Conservation (phyloP, 2,888 invertebrate genomes). For the Callimorpha dominula region DNA sequence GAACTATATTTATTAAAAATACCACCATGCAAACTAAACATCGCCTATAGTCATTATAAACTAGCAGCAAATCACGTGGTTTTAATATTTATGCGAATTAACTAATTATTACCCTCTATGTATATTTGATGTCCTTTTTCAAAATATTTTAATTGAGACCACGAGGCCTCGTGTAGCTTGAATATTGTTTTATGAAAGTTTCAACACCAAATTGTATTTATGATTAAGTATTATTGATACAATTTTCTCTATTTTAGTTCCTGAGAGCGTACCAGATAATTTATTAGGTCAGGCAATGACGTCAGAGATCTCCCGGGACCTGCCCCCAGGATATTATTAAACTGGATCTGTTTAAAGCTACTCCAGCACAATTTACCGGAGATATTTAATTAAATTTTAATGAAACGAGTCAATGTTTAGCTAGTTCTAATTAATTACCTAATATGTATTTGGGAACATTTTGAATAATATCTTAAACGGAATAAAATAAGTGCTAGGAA, state of each 20-base stretch:
- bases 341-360: constrained; percentile 2
- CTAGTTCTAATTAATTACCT: background rate
- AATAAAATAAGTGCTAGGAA: background rate
- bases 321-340: constrained; percentile 9
- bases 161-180: background rate
- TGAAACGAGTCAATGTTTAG: background rate
- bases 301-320: constrained; percentile 13
- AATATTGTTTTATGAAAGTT: background rate
- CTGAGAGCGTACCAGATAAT: constrained; percentile 14
- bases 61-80: too few species aligned
- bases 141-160: background rate
- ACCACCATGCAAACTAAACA: background rate
- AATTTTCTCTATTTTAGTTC: constrained; percentile 13
- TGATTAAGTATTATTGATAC: constrained; percentile 9
- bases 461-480: background rate
- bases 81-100: too few species aligned
- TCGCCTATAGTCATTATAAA: too few species aligned
- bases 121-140: too few species aligned
- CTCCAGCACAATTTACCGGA: background rate
- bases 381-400: background rate
- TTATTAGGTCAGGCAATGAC: constrained; percentile 23
- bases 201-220: background rate
- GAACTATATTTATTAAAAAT: background rate
- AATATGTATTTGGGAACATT: background rate
- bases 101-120: too few species aligned